Conservation (phyloP, 1,140 invertebrate genomes). For the Drosophila kohkoa region DNA sequence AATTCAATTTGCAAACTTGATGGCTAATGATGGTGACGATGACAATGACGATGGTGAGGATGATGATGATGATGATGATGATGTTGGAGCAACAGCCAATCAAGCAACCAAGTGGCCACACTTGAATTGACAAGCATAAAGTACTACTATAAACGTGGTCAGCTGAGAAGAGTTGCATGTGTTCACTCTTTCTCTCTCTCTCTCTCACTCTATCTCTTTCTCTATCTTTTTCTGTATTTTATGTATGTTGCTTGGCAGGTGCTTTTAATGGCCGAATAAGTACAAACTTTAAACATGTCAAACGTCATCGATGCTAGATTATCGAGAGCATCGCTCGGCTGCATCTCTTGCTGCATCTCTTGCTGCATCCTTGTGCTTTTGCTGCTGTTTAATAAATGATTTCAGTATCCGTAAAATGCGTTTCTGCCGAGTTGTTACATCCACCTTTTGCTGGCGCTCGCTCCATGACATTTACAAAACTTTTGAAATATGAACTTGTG, state of each 20-base stretch:
- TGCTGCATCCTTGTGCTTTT: too few species aligned
- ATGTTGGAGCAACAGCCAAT: neutral
- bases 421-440: constrained; percentile 11
- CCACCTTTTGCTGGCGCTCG: neutral
- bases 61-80: constrained; percentile 36
- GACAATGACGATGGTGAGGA: neutral
- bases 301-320: constrained; percentile 1
- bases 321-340: too few species aligned
- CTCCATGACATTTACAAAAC: constrained; percentile 60
- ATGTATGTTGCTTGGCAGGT: neutral
- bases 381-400: constrained; percentile 41
- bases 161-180: neutral
- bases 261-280: constrained; percentile 20
- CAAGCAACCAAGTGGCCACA: constrained; percentile 63
- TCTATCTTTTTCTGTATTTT: too few species aligned
- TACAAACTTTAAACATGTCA: constrained; percentile 53
- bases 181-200: too few species aligned
- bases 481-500: constrained; percentile 67
- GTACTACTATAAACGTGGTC: neutral
- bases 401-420: constrained; percentile 29
- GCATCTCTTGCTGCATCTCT: too few species aligned
- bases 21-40: constrained; percentile 64
- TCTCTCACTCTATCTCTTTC: too few species aligned
- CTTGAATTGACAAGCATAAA: constrained; percentile 52
- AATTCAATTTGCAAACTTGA: constrained; percentile 75